Conservation (phyloP, 2,888 invertebrate species). For the Troides helena region DNA sequence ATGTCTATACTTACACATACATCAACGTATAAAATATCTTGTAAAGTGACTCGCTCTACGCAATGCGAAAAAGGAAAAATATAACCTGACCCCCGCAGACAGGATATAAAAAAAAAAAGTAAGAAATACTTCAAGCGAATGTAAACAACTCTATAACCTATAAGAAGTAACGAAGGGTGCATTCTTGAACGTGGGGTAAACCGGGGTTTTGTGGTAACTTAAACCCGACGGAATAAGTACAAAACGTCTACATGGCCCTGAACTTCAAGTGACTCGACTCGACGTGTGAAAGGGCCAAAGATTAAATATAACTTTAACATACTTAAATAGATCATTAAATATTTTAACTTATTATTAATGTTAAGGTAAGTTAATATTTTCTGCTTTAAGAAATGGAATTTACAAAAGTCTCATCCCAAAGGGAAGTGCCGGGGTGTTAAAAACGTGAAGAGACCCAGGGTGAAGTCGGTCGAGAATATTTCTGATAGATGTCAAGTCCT, state of each 20-base stretch:
- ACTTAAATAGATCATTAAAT: no score
- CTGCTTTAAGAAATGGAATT: no score
- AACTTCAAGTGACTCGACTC: constrained; percentile 19
- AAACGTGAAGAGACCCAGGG: no score
- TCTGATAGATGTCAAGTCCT: no score
- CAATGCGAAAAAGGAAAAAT: constrained; percentile 1
- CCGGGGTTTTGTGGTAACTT: not conserved
- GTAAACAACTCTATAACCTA: constrained; percentile 2
- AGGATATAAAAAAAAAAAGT: not conserved
- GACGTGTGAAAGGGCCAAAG: constrained; percentile 11
- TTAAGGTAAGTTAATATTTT: no score
- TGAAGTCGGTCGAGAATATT: no score
- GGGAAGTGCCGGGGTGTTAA: no score
- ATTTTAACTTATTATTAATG: no score
- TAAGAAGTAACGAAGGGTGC: not conserved
- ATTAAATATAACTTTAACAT: not conserved
- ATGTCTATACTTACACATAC: not conserved
- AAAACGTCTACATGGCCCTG: constrained; percentile 20
- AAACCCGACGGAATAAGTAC: constrained; percentile 16
- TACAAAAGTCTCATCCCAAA: no score
- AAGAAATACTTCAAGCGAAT: not conserved
- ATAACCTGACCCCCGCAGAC: not conserved
- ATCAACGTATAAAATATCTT: not conserved
- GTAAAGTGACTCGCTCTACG: not conserved
- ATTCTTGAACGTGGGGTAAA: not conserved